Conservation (phyloP, 1,140 invertebrate genomes). For the Drosophila guanche region DNA sequence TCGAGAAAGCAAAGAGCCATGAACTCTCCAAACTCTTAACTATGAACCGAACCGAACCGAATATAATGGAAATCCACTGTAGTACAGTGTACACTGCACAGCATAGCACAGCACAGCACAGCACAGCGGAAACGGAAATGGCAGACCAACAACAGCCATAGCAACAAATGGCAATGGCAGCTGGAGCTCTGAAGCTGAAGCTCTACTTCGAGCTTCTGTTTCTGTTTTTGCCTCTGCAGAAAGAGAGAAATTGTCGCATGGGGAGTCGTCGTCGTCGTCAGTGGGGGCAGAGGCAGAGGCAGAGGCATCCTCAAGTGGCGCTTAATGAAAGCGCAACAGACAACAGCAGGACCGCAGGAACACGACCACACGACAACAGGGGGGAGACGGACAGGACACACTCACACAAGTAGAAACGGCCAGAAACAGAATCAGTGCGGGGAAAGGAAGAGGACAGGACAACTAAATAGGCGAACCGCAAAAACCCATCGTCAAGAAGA, state of each 20-base stretch:
- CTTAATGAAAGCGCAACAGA: conserved; percentile 81
- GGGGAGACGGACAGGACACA: conserved; percentile 9
- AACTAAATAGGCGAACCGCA: conserved; percentile 65
- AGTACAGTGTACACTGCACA: too few species aligned
- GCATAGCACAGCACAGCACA: too few species aligned
- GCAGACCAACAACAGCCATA: conserved; percentile 52
- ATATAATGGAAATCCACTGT: conserved; percentile 8
- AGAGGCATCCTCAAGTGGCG: conserved; percentile 68
- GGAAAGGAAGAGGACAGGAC: conserved; percentile 25
- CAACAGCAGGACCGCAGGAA: conserved; percentile 55
- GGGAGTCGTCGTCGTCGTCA: conserved; percentile 30
- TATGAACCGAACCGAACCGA: conserved; percentile 12
- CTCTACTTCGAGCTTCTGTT: conserved; percentile 12
- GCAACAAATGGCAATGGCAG: conserved; percentile 51
- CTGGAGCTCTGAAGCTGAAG: conserved; percentile 17
- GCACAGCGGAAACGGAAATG: conserved; percentile 71
- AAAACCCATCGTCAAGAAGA: conserved; percentile 62
- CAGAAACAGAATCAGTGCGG: conserved; percentile 12
- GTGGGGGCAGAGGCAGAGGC: conserved; percentile 12
- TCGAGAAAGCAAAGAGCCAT: conserved; percentile 51
- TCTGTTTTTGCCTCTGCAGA: conserved; percentile 11
- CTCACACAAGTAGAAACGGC: neutral
- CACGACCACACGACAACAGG: conserved; percentile 43
- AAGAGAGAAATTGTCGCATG: conserved; percentile 24
- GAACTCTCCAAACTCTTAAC: conserved; percentile 65